phyloP scores from a whole-genome alignment of 2,888 invertebrate species.

The Neoaliturus tenellus region DNA sequence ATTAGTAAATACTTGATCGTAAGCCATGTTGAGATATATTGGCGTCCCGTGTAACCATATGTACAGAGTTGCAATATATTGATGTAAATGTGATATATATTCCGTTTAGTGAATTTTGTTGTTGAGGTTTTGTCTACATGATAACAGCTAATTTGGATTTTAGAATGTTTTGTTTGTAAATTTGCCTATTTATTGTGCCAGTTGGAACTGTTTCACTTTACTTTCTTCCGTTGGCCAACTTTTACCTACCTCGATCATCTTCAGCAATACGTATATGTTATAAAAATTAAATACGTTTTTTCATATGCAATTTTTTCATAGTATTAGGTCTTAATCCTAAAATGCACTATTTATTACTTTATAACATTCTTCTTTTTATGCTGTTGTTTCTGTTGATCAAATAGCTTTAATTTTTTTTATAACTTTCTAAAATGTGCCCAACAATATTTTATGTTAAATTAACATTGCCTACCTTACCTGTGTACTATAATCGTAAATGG shows the following conservation, averaged over 20 bases:
- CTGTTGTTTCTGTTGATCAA: too few species aligned
- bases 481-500: too few species aligned
- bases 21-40: conserved; percentile 1
- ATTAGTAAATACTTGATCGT: conserved; percentile 24
- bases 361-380: too few species aligned
- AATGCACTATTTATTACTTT: too few species aligned
- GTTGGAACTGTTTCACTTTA: background rate
- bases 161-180: background rate
- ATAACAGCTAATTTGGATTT: conserved; percentile 1
- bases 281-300: background rate
- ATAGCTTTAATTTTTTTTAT: too few species aligned
- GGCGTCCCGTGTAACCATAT: conserved; percentile 39
- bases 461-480: too few species aligned
- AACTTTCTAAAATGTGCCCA: too few species aligned
- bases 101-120: conserved; percentile 49
- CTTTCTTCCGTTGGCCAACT: background rate
- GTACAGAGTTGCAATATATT: conserved; percentile 55
- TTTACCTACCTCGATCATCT: background rate
- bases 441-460: too few species aligned
- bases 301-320: too few species aligned
- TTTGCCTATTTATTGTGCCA: background rate
- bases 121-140: conserved; percentile 46
- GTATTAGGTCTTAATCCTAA: too few species aligned
- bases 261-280: conserved; percentile 23
- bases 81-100: conserved; percentile 58